Evolutionary conservation across 1,140 invertebrate species (phyloP).

Genomic region (Cepaea nemoralis): DNA sequence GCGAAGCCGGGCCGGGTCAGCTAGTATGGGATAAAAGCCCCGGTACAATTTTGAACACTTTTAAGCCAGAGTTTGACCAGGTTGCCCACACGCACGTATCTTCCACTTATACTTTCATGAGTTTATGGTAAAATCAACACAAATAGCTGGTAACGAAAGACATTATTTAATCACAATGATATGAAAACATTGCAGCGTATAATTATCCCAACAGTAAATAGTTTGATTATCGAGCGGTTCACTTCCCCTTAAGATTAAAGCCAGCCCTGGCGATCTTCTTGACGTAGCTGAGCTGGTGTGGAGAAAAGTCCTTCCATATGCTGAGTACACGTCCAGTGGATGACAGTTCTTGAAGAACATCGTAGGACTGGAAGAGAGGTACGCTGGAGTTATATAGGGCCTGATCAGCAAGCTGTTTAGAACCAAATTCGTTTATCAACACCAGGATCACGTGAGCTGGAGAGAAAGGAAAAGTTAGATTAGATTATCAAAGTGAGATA

Average conservation of each 20-base stretch:
- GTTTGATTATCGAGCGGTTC: not conserved
- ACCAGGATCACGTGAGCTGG: slow-evolving; percentile 53
- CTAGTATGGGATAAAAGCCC: no score
- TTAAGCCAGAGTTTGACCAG: no score
- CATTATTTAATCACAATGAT: no score
- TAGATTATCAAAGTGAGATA: not conserved
- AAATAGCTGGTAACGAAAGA: no score
- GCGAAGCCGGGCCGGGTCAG: no score
- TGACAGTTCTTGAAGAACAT: slow-evolving; percentile 57
- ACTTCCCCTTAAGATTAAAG: slow-evolving; percentile 37
- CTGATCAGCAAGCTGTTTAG: slow-evolving; percentile 52
- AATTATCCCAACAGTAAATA: not conserved
- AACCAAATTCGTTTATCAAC: slow-evolving; percentile 56
- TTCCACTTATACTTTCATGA: no score
- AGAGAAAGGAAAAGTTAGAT: not conserved
- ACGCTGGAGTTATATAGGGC: slow-evolving; percentile 54
- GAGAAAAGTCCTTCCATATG: slow-evolving; percentile 57
- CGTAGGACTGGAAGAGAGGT: slow-evolving; percentile 52
- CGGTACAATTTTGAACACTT: no score
- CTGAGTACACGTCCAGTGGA: slow-evolving; percentile 54
- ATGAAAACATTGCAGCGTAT: no score
- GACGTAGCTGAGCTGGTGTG: slow-evolving; percentile 57
- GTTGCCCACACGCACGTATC: no score
- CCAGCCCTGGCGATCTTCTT: slow-evolving; percentile 51
- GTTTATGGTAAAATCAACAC: no score